Evolutionary conservation across 2,888 invertebrate genomes (phyloP).

Genomic region (Ectemnius continuus): DNA sequence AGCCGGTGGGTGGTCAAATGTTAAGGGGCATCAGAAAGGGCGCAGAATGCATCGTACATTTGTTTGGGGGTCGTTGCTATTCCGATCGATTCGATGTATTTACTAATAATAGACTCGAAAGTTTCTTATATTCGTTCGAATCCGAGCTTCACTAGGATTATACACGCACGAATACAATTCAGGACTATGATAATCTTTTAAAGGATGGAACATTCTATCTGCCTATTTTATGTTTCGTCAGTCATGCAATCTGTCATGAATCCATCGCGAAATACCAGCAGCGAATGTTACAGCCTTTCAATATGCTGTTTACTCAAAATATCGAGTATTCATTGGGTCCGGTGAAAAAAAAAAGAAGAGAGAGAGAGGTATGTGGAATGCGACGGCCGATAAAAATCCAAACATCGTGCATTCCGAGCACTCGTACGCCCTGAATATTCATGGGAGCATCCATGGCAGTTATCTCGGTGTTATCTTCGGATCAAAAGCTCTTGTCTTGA

Average conservation of each 20-base stretch:
- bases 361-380: too few relatives aligned
- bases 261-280: too few relatives aligned
- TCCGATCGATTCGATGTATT: slow-evolving; percentile 33
- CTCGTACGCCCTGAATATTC: neutral
- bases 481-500: slow-evolving; percentile 16
- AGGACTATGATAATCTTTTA: too few relatives aligned
- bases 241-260: too few relatives aligned
- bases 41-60: neutral
- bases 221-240: too few relatives aligned
- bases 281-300: too few relatives aligned
- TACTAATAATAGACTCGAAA: slow-evolving; percentile 34
- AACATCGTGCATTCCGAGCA: neutral
- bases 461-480: slow-evolving; percentile 29
- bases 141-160: slow-evolving; percentile 28
- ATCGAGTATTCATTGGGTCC: neutral
- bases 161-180: neutral
- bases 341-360: too few relatives aligned
- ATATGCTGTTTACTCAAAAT: too few relatives aligned
- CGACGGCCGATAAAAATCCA: too few relatives aligned
- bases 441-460: slow-evolving; percentile 18
- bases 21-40: neutral
- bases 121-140: slow-evolving; percentile 29
- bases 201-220: too few relatives aligned
- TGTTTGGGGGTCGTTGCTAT: slow-evolving; percentile 22
- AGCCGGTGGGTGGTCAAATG: neutral